Evolutionary conservation across 1,140 invertebrate species (phyloP).

Genomic region (Scaptomyza graminum): DNA sequence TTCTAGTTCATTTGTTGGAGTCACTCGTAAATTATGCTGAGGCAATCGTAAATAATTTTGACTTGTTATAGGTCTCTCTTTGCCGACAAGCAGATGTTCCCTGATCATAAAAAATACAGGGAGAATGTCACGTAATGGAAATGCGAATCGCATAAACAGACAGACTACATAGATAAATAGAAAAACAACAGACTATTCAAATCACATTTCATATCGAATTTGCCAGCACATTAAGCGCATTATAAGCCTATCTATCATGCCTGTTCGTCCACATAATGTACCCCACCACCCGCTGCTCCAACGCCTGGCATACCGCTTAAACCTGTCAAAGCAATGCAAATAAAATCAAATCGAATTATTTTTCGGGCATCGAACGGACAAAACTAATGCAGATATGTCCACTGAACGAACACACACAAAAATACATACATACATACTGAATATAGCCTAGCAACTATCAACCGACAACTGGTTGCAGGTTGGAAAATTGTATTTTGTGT

Average conservation of each 20-base stretch:
- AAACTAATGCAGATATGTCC: constrained; percentile 45
- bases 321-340: constrained; percentile 78
- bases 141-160: not conserved
- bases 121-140: constrained; percentile 26
- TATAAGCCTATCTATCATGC: constrained; percentile 33
- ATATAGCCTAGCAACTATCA: not conserved
- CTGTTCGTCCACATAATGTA: not conserved
- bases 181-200: constrained; percentile 25
- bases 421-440: not conserved
- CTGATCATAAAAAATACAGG: constrained; percentile 46
- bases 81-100: constrained; percentile 58
- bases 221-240: constrained; percentile 61
- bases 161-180: not conserved
- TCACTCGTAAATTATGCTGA: constrained; percentile 70
- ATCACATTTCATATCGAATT: constrained; percentile 53
- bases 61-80: constrained; percentile 68
- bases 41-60: constrained; percentile 76
- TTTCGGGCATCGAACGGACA: constrained; percentile 41
- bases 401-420: constrained; percentile 6
- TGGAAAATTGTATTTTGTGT: constrained; percentile 57
- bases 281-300: not conserved
- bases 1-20: constrained; percentile 67
- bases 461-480: constrained; percentile 20
- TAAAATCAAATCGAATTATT: constrained; percentile 81
- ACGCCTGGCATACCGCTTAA: constrained; percentile 40